Evolutionary conservation across 2,797 vertebrate genomes (phyloP), one percentile per base, ranked within the genome.

Genomic region (Catostomus latipinnis): DNA sequence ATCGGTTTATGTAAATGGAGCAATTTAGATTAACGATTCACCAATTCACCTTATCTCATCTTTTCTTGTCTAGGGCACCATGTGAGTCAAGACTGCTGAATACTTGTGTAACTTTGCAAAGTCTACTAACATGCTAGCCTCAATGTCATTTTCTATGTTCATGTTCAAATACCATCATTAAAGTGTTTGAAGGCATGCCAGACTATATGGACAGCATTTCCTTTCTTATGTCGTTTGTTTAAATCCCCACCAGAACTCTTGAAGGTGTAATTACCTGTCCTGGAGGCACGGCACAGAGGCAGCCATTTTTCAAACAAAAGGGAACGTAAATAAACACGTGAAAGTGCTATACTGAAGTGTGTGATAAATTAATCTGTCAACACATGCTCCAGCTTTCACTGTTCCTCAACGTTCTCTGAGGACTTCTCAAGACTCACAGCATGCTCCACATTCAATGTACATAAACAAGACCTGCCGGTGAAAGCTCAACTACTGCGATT

Each of bases 201-300:
- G 14, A 22, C 63, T 34, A 0, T 3, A 67, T 67, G 14, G 53
- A 67, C 16, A 58, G 43, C 53, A 67, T 67, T 57, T 58, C 34
- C 12, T 56, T 46, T 75, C 16, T 34, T 9, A 49, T 75, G 52
- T 89, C 88, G 82, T 92, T 92, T 92, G 89, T 89, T 92, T 90
- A 89, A 92, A 91, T 90, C 85, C 87, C 88, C 89, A 56, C 76
- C 70, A 87, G 91, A 89, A 88, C 83, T 86, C 86, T 90, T 86
- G 82, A 48, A 60, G n/a, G 85, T 88, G 87, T 91, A 92, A 92
- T 93, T 91, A 91, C 89, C 87, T 89, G 84, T 88, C 88, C 87
- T 88, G 86, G 87, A 89, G 88, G 87, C 86, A 80, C 6, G 6
- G 82, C 85, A 87, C 80, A 62, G 34, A 76, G 88, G 86, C 87